Evolutionary conservation across 2,888 invertebrate species (phyloP).

Genomic region (Noctua janthina): DNA sequence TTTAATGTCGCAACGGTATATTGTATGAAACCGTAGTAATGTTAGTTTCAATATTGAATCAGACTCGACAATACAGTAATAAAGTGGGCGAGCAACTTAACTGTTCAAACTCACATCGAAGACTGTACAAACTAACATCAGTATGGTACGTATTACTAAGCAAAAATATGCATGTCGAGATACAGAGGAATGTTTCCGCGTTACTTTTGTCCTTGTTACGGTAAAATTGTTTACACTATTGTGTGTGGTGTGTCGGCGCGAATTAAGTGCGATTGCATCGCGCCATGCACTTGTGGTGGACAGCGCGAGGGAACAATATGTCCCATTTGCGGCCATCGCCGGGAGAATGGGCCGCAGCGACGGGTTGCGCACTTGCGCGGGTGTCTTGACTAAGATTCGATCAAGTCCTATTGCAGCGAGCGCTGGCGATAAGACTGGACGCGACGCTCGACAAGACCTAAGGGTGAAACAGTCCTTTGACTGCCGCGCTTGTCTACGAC

Average conservation of each 20-base stretch:
- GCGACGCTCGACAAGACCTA: conserved; percentile 63
- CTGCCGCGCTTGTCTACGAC: conserved; percentile 57
- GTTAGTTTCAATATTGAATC: conserved; percentile 84
- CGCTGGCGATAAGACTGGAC: conserved; percentile 62
- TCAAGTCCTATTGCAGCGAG: conserved; percentile 66
- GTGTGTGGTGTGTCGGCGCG: conserved; percentile 68
- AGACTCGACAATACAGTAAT: conserved; percentile 73
- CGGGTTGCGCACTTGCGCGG: conserved; percentile 65
- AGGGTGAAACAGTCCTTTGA: conserved; percentile 64
- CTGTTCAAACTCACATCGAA: conserved; percentile 70
- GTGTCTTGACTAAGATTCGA: conserved; percentile 66
- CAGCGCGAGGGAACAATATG: conserved; percentile 73
- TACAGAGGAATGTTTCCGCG: conserved; percentile 74
- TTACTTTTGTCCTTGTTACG: conserved; percentile 76
- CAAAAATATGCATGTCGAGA: conserved; percentile 74
- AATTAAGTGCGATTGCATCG: conserved; percentile 75
- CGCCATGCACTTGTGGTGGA: conserved; percentile 71
- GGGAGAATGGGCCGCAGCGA: conserved; percentile 61
- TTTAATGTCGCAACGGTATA: conserved; percentile 86
- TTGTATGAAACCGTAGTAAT: conserved; percentile 78
- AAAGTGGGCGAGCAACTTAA: conserved; percentile 75
- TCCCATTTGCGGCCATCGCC: conserved; percentile 70
- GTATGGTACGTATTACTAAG: conserved; percentile 71
- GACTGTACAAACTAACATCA: conserved; percentile 61
- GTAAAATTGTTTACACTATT: conserved; percentile 76